Evolutionary conservation across 2,113 vertebrate genomes (phyloP), one percentile per base, ranked within the genome.

Genomic region (Pao palembangensis): DNA sequence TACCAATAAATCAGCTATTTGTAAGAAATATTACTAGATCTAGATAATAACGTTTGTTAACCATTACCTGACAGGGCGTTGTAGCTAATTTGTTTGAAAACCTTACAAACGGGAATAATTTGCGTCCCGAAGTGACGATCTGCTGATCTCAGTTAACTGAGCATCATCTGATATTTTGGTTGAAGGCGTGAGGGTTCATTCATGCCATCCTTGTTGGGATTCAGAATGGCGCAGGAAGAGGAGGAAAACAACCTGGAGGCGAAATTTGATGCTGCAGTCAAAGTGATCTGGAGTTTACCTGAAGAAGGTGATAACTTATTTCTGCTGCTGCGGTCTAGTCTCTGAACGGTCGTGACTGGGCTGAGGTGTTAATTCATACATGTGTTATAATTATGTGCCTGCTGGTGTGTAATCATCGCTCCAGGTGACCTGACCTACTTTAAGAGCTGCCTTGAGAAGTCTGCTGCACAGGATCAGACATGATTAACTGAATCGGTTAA

Each of bases 211-310:
- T 31, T 18, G 49, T 41, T 56, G 76, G 43, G 66, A 51, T 55
- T 75, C 61, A 65, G 85, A 71, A 96, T 98, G 94, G 92, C 91
- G 69, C 78, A 73, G 68, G 75, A 78, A 61, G 81, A 85, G 76
- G 87, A 90, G 20, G 86, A 75, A 75, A 89, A 92, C 12, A 85
- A 91, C 82, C 91, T 94, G 52, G 88, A 92, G 79, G 92, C 84
- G 51, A 89, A 92, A 80, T 98, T 98, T 80, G 86, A 93, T 71
- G 94, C 95, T 10, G 95, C 95, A 13, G 94, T 96, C 58, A 92
- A 91, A 89, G 95, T 97, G 86, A 94, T 98, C 65, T 88, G 90
- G 89, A 95, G 91, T 89, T 89, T 98, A 67, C 94, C 94, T 3
- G 93, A 92, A 85, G 93, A 96, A 80, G 95, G 95, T 98, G 82